Evolutionary conservation across 2,113 vertebrate species (phyloP), one percentile per base, ranked within the genome.

Genomic region (Ailurus styani): DNA sequence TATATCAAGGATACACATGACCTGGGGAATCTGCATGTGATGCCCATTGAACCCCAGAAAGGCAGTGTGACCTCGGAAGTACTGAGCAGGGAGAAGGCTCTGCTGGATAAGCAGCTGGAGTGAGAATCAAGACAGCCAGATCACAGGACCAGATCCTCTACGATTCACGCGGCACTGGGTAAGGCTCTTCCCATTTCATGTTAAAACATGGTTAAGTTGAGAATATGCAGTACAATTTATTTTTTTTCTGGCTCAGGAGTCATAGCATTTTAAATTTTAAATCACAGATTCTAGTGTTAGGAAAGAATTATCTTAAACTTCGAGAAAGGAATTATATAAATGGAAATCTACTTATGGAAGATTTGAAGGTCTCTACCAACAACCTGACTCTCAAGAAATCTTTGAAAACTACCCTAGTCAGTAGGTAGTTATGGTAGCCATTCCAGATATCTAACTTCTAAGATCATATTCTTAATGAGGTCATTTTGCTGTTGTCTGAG

Each of bases 141-240:
- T 86, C 78, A 68, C 34, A 93, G 77, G 8, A 4, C 20, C 37
- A 85, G 21, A 68, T 15, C 15, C 42, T 52, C 7, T 64, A 57
- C 1, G 0, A 83, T 34, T 62, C 15, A 17, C 0, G 3, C 78
- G 87, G 75, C 79, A 73, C 8, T 87, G 15, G 60, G 96, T 96
- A 87, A 94, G 90, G 31, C 3, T 93, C 34, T 50, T 84, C 29
- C 25, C 14, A 62, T 79, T 89, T 62, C 54, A 88, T 81, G 20
- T 87, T 96, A 92, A 96, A 93, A 83, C 15, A 82, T 81, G 52
- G 40, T 95, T 91, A 84, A 62, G 8, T 62, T 95, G 78, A 94
- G 68, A 77, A 75, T 64, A 42, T 54, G 8, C 25, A 83, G 42
- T 92, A 57, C 4, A 52, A 1, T 60, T 82, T 87, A 62, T 60